These are phyloP conservation scores for Ctenoplectra terminalis DNA, from an alignment of 1,140 invertebrate species.

Conservation along the genomic window DNA sequence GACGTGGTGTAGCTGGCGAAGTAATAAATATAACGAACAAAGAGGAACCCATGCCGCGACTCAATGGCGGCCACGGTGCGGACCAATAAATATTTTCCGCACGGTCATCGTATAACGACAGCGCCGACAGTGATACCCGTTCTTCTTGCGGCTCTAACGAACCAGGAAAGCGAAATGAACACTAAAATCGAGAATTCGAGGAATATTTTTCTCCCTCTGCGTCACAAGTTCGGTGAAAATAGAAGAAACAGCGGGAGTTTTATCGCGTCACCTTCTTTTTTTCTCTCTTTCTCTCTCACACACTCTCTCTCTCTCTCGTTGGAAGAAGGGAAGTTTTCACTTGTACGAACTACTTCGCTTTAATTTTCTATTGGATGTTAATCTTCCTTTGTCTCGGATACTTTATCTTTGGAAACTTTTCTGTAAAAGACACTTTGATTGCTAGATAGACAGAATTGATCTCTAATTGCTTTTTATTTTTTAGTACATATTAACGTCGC, in stretches of 20 bases:
- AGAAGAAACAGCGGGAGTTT: background rate
- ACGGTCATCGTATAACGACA: conserved; percentile 22
- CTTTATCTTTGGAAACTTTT: background rate
- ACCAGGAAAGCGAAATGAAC: background rate
- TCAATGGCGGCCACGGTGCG: conserved; percentile 3
- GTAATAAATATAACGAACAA: conserved; percentile 59
- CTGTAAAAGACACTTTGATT: background rate
- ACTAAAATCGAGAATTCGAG: background rate
- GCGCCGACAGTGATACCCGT: background rate
- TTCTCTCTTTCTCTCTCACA: no score
- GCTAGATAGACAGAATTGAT: no score
- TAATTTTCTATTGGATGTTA: background rate
- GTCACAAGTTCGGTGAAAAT: background rate
- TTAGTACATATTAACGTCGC: no score
- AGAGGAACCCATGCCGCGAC: conserved; percentile 2
- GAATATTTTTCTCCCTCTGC: background rate
- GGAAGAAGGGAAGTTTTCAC: background rate
- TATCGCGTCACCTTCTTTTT: background rate
- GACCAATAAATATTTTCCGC: conserved; percentile 58
- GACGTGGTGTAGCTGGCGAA: conserved; percentile 1
- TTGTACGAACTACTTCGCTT: no score
- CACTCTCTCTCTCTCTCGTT: no score
- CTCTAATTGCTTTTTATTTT: no score
- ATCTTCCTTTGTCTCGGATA: background rate
- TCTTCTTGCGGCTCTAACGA: background rate